Conservation (phyloP, 2,113 vertebrate genomes). For the Beaufortia kweichowensis region DNA sequence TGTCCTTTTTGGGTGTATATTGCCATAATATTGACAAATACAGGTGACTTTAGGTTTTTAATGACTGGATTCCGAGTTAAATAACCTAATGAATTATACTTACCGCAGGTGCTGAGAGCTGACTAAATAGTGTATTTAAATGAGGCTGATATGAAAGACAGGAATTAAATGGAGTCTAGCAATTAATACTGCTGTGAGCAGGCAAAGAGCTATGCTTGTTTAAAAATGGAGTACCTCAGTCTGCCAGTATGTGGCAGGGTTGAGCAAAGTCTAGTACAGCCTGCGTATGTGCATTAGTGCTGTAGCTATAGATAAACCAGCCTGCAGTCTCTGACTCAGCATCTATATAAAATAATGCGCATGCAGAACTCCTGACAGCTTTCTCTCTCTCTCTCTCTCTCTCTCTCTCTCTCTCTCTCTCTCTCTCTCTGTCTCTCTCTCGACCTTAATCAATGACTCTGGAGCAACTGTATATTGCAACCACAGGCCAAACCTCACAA, state of each 20-base stretch:
- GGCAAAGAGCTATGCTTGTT: neutral
- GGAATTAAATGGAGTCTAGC: no score
- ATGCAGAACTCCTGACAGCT: slow-evolving; percentile 38
- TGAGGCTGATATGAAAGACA: no score
- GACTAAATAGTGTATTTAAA: no score
- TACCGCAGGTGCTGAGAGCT: no score
- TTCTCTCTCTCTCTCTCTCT: slow-evolving; percentile 15
- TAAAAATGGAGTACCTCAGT: slow-evolving; percentile 26
- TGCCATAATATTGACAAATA: no score
- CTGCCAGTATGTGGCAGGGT: slow-evolving; percentile 67
- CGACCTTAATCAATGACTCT: slow-evolving; percentile 13
- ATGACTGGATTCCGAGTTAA: no score
- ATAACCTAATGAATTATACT: no score
- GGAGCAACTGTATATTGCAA: neutral
- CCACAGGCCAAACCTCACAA: neutral
- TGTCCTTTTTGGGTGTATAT: no score
- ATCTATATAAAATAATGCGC: slow-evolving; percentile 61
- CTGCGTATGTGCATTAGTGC: neutral
- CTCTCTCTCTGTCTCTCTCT: slow-evolving; percentile 6
- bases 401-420: slow-evolving; percentile 6
- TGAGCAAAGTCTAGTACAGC: slow-evolving; percentile 58
- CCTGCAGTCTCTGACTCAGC: slow-evolving; percentile 69
- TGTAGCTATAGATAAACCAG: neutral
- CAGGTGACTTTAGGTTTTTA: no score
- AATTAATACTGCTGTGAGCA: neutral